Conservation (phyloP, 2,888 invertebrate species). For the Agonopterix heracliana region DNA sequence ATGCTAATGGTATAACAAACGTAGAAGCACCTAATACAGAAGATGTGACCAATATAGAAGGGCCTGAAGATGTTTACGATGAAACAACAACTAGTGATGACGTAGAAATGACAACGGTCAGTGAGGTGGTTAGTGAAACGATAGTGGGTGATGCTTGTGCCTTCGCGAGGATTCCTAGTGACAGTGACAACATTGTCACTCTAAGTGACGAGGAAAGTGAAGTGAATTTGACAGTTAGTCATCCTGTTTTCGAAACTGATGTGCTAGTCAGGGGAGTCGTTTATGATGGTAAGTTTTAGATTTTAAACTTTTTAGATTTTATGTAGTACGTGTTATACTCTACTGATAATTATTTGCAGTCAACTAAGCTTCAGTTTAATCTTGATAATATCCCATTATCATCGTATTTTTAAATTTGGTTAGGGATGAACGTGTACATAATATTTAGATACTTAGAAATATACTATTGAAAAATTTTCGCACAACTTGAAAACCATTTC, state of each 20-base stretch:
- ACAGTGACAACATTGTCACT: slow-evolving; percentile 59
- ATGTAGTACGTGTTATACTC: not conserved
- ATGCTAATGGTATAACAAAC: slow-evolving; percentile 18
- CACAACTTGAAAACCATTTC: too few species aligned
- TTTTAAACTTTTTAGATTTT: not conserved
- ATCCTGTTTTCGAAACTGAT: slow-evolving; percentile 69
- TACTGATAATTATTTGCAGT: not conserved
- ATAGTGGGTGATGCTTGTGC: slow-evolving; percentile 51
- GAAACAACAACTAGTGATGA: slow-evolving; percentile 43
- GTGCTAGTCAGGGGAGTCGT: slow-evolving; percentile 70
- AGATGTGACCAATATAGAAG: slow-evolving; percentile 13
- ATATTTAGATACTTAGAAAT: too few species aligned
- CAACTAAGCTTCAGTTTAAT: too few species aligned
- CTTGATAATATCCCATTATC: too few species aligned
- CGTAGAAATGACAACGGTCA: slow-evolving; percentile 25
- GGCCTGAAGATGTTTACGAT: slow-evolving; percentile 30
- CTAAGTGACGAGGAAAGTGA: slow-evolving; percentile 57
- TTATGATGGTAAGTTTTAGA: slow-evolving; percentile 70
- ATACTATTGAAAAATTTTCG: too few species aligned
- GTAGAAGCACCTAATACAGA: slow-evolving; percentile 17
- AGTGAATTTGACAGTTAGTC: slow-evolving; percentile 67
- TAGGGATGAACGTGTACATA: too few species aligned
- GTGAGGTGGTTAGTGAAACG: slow-evolving; percentile 35
- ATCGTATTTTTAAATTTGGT: too few species aligned
- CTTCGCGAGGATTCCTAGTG: slow-evolving; percentile 59